Base-by-base conservation (phyloP, 2,888 invertebrate species). In the Lacanobia wlatinum region DNA sequence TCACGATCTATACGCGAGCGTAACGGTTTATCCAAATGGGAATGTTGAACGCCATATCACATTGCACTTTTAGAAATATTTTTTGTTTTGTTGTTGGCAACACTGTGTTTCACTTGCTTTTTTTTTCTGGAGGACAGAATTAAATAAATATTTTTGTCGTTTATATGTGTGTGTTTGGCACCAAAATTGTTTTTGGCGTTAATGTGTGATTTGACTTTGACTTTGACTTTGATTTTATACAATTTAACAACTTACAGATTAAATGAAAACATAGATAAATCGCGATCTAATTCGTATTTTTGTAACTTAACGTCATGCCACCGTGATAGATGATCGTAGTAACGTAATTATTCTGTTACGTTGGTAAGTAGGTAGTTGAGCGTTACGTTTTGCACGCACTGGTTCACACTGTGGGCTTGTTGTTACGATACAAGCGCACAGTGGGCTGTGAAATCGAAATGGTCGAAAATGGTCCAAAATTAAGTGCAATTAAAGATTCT, bases 1-100 rank as follows among this genome's bases (percentile, higher is more conserved):
- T 94, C 94, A 93, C 94, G 87, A 88, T 84, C 88, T 93, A 91
- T 83, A 91, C 90, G 89, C 86, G 75, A 77, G 65, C 67, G 60
- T 87, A 87, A 87, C 87, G 85, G 87, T 84, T 80, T 75, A 85
- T 80, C 84, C 80, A 60, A 80, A 60, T 77, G 52, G 74, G 75
- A 78, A 86, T 69, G 85, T 53, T 64, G 62, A 73, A 62, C 72
- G 78, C 85, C 87, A 87, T 84, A 85, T 73, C 81, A 83, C 76
- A 82, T 77, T 87, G 80, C 84, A 86, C 86, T 79, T 80, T 87
- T 71, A 34, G 7, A 48, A 55, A 46, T 58, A 21, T 52, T 65
- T 73, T 82, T 71, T 40, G 55, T n/a, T 46, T 55, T 34, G 3
- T 48, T 28, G 56, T n/a, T 66, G 28, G 38, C 48, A 46, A 64